These are phyloP conservation scores for Aix galericulata DNA, from an alignment of 2,113 vertebrate genomes.

Conservation along the genomic window DNA sequence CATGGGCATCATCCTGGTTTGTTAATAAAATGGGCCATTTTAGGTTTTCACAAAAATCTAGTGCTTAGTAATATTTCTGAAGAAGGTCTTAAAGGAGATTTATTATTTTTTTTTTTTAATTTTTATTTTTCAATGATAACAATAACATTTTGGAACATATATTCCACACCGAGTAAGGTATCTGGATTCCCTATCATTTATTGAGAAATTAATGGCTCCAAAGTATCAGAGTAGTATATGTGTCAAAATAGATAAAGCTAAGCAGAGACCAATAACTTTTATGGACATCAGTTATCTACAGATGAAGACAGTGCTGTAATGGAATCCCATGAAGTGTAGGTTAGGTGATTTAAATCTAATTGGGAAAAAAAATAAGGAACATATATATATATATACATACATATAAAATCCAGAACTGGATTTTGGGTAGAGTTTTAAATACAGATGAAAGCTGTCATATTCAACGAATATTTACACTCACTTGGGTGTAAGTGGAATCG, in stretches of 20 bases:
- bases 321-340: not conserved
- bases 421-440: not conserved
- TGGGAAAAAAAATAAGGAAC: not conserved
- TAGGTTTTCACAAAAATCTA: not conserved
- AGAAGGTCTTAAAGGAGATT: not conserved
- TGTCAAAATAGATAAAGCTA: constrained; percentile 5
- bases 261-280: not conserved
- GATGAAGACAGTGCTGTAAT: not conserved
- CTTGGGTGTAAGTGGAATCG: constrained; percentile 21
- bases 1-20: not conserved
- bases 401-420: not conserved
- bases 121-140: not conserved
- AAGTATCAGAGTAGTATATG: not conserved
- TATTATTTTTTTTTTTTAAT: no score
- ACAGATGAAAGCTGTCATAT: not conserved
- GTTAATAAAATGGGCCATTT: not conserved
- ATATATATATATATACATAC: no score
- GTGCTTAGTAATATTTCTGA: not conserved
- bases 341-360: not conserved
- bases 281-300: not conserved
- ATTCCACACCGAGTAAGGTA: not conserved
- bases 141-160: not conserved
- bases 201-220: not conserved
- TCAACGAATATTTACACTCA: not conserved
- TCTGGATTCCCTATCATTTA: not conserved